Base-by-base conservation (phyloP, 1,140 invertebrate species). In the Eupeodes corollae region DNA sequence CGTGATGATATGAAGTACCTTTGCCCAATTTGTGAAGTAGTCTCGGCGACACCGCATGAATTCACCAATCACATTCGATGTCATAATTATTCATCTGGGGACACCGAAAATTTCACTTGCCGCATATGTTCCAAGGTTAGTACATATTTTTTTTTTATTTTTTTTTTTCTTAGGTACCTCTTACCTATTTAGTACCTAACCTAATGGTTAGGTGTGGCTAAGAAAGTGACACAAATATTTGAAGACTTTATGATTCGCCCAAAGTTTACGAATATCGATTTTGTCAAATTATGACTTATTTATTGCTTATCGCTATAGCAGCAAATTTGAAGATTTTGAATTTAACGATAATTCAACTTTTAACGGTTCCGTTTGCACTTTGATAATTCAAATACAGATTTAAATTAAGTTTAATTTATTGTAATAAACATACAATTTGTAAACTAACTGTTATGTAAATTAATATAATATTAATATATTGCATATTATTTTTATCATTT, bases 21-120 rank as follows among this genome's bases (percentile, higher is more conserved):
- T 3, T 84, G 82, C 63, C 80, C 80, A 9, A 75, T 83, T 39
- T 84, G 82, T 63, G 71, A 76, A 26, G 70, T 72, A 21, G 72
- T 75, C 35, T 67, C 82, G 33, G 64, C 69, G 11, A 76, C 75
- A 26, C 75, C 76, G 42, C 79, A 82, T 56, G 77, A 81, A 32
- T 79, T 84, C 56, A 84, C 82, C 10, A 68, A 78, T 32, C 82
- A 85, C 61, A 82, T 84, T 48, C 73, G 82, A 21, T 75, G 73
- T 46, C 80, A 82, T 64, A 81, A 80, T 55, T 74, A 75, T 54
- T 56, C 63, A 40, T 68, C 72, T 34, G 70, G 70, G 38, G 58
- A 63, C 38, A 67, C 70, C n/a, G 72, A 73, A 45, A 70, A 69
- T 43, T 76, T 70, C 58, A 70, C 64, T 33, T 76, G 74, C 52